phyloP scores from a whole-genome alignment of 2,113 vertebrate species.

The Percopsis transmontana region DNA sequence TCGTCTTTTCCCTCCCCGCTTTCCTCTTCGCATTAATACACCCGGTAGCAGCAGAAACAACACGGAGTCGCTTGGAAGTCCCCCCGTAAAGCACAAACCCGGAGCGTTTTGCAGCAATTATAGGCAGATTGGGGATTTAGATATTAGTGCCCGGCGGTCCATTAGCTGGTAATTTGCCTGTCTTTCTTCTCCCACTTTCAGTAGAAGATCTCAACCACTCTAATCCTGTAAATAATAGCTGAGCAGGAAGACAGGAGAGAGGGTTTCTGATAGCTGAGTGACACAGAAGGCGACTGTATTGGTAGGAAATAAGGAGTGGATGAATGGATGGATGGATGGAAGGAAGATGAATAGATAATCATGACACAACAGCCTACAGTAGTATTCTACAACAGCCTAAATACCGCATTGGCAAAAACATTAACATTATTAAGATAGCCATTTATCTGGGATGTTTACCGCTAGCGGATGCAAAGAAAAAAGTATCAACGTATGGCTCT shows the following conservation, averaged over 20 bases:
- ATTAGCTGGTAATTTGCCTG: constrained; percentile 77
- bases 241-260: constrained; percentile 27
- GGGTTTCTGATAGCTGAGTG: constrained; percentile 37
- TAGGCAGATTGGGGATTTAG: constrained; percentile 77
- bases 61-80: constrained; percentile 61
- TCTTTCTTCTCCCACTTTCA: constrained; percentile 65
- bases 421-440: neutral
- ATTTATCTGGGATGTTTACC: neutral
- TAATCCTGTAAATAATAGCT: constrained; percentile 74
- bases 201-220: constrained; percentile 65
- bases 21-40: constrained; percentile 71
- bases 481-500: no score
- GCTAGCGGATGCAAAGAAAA: no score
- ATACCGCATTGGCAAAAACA: neutral
- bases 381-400: no score
- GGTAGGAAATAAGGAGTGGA: neutral
- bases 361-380: neutral
- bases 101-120: constrained; percentile 74
- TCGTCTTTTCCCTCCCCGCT: constrained; percentile 29
- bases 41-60: constrained; percentile 46
- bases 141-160: constrained; percentile 76
- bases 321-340: constrained; percentile 4
- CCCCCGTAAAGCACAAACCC: constrained; percentile 56
- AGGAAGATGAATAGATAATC: neutral
- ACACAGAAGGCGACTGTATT: constrained; percentile 38